Conservation (phyloP, 2,797 vertebrate species). For the Fringilla coelebs region DNA sequence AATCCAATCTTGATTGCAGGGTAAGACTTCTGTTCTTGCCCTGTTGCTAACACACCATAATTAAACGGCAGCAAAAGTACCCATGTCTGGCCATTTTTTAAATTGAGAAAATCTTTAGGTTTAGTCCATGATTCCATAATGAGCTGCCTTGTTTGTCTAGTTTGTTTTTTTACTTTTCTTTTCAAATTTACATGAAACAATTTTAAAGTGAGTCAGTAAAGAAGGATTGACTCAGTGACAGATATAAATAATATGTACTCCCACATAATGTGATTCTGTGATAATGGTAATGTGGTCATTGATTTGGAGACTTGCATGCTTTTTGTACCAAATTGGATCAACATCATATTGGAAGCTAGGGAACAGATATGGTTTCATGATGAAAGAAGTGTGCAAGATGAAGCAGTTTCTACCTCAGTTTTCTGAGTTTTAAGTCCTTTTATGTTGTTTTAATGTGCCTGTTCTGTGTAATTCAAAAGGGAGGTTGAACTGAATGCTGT, state of each 20-base stretch:
- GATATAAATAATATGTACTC: background rate
- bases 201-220: background rate
- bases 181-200: background rate
- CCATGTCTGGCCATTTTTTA: background rate
- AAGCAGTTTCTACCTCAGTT: background rate
- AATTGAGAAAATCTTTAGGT: background rate
- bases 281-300: background rate
- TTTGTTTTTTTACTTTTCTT: background rate
- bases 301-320: background rate
- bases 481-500: background rate
- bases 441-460: background rate
- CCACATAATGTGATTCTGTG: background rate
- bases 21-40: background rate
- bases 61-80: background rate
- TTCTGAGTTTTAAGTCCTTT: background rate
- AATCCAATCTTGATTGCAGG: background rate
- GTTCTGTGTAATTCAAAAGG: background rate
- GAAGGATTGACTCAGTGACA: background rate
- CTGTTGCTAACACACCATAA: background rate
- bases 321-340: background rate
- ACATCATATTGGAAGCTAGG: background rate
- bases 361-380: background rate
- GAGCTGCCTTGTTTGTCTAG: background rate
- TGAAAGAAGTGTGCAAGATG: background rate
- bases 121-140: background rate